Evolutionary conservation across 2,888 invertebrate genomes (phyloP), one percentile per base, ranked within the genome.

Genomic region (Melinaea menophilus): DNA sequence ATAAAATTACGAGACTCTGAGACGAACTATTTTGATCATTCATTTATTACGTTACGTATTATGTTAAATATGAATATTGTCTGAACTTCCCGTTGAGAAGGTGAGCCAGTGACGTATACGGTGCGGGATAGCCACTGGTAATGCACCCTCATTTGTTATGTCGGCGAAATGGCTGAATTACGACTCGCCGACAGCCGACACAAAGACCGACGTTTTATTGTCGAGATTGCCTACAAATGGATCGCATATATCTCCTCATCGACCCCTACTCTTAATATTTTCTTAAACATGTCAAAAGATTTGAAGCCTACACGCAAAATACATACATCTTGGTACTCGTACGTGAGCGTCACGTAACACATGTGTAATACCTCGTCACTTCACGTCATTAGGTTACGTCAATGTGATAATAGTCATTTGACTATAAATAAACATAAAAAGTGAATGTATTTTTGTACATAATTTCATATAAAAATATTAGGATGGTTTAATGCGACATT

Each of bases 141-240:
- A 88, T 86, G 84, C 72, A 72, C 69, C 73, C 80, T 82, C 88
- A 88, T 90, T 89, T 89, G 86, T 88, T 86, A 88, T 79, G 78
- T 84, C 81, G 73, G 83, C 80, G 80, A 82, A 85, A 87, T 84
- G 79, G 79, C 78, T 82, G 77, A 79, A 77, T 80, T 82, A 81
- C 81, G 73, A 71, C 71, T 76, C 75, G 80, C 71, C 79, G 82
- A 82, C 82, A 80, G 80, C 79, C 77, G 72, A 79, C 83, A 85
- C 85, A 85, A 87, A 85, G 82, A 79, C 80, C 80, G 82, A 81
- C 82, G 79, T 84, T 86, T 87, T 87, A 86, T 85, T 85, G 83
- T 81, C 72, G 78, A 81, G 81, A 86, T 86, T 84, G 84, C 81
- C 77, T 84, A 85, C 86, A 86, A 86, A 86, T 87, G 83, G 85